Base-by-base conservation (phyloP, 2,888 invertebrate species). In the Ganaspis brasiliensis region DNA sequence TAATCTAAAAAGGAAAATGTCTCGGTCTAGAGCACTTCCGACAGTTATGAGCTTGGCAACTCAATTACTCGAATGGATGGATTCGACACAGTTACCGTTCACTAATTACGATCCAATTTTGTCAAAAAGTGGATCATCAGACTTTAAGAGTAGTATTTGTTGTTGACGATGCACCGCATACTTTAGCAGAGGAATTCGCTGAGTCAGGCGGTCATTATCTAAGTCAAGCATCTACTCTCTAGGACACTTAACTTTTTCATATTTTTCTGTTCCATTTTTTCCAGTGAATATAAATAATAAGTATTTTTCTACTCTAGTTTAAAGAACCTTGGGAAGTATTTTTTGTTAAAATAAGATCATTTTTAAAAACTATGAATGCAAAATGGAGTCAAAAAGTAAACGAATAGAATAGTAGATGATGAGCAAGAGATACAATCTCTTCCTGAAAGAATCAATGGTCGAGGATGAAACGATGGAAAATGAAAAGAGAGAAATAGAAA, bases 101-200 rank as follows among this genome's bases (percentile, higher is more conserved):
- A 45, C 40, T 67, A 45, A 67, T 67, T 67, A n/a, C 45, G n/a
- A 16, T 24, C 24, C 67, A 45, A 67, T 67, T 45, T 67, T 67
- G 67, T 67, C 67, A 67, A 67, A 67, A 67, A 67, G 24, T 45
- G 4, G 67, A 45, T 67, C 45, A 24, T n/a, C n/a, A 4, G 45
- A 0, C 26, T 67, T n/a, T 8, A 10, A 16, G 24, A 21, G 67
- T 49, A n/a, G 14, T 14, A 14, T 45, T 35, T 59, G 26, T 31
- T 59, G 74, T 59, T 52, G 63, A 77, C 31, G 31, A 31, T 49
- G 49, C 63, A 72, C 70, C 26, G 1, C 9, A n/a, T 10, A 24
- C 21, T 45, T n/a, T 67, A n/a, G 3, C n/a, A 14, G 1, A 67
- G 26, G 12, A 56, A n/a, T 67, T n/a, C n/a, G 67, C 67, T 4